Conservation (phyloP, 2,113 vertebrate genomes). For the Neoarius graeffei region DNA sequence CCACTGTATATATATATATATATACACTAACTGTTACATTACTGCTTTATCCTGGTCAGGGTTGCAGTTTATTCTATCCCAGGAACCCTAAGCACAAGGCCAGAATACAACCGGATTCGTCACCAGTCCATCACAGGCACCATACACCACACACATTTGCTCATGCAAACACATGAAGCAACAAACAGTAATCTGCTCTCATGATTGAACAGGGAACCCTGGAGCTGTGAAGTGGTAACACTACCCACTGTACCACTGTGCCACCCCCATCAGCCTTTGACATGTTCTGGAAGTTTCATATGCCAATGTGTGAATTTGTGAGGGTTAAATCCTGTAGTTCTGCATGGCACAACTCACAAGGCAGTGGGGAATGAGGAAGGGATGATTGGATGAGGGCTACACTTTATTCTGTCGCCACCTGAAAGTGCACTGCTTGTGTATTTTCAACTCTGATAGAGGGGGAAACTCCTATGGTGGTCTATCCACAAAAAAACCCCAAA, state of each 20-base stretch:
- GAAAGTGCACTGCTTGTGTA: not conserved
- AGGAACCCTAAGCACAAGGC: not conserved
- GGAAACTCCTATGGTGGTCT: not conserved
- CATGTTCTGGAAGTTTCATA: not conserved
- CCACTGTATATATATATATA: no score
- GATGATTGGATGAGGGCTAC: not conserved
- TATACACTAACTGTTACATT: no score
- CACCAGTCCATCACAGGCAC: not conserved
- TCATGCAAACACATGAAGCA: not conserved
- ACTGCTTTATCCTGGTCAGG: not conserved
- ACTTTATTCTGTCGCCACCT: not conserved
- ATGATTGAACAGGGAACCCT: not conserved
- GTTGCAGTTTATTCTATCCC: not conserved
- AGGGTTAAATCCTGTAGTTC: not conserved
- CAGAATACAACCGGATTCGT: not conserved
- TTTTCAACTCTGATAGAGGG: not conserved
- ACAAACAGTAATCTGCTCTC: not conserved
- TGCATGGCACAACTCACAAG: not conserved
- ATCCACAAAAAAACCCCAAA: not conserved
- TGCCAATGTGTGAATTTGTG: not conserved
- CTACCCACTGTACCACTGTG: not conserved
- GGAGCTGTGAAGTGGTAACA: not conserved
- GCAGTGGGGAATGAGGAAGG: not conserved
- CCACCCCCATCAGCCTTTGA: not conserved
- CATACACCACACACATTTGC: not conserved